Conservation (phyloP, 2,797 vertebrate genomes). For the Acanthurus tractus region DNA sequence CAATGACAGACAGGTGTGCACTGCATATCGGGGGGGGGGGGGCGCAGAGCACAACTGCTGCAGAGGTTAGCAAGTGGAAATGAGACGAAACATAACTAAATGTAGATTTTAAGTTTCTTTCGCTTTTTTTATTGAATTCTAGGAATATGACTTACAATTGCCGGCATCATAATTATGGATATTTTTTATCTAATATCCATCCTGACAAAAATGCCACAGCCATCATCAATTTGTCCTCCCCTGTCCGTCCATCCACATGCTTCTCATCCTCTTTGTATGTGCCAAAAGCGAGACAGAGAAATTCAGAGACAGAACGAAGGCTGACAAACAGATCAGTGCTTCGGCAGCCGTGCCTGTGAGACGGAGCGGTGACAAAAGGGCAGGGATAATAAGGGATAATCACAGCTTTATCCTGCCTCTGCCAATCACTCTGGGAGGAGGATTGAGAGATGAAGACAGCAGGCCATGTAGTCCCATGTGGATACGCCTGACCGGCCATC, state of each 20-base stretch:
- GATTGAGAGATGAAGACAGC: conserved; percentile 61
- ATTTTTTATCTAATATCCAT: no score
- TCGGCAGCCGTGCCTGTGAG: conserved; percentile 51
- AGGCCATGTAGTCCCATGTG: conserved; percentile 44
- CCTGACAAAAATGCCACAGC: no score
- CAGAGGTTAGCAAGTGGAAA: not conserved
- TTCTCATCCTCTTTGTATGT: not conserved
- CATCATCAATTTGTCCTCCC: not conserved
- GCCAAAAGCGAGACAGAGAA: conserved; percentile 1
- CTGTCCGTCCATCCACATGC: not conserved
- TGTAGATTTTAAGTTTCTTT: not conserved
- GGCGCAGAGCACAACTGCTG: not conserved
- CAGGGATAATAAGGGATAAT: conserved; percentile 78
- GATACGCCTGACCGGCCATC: conserved; percentile 57
- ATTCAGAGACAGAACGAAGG: conserved; percentile 14
- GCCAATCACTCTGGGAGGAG: conserved; percentile 62
- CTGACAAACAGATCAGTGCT: conserved; percentile 30
- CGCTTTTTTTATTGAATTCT: no score
- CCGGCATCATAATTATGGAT: conserved; percentile 5
- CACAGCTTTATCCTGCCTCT: conserved; percentile 64
- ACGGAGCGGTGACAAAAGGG: conserved; percentile 53
- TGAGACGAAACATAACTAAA: not conserved
- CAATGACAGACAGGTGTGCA: conserved; percentile 16
- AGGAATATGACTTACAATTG: not conserved
- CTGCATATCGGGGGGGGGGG: not conserved